These are phyloP conservation scores for Sparidentex hasta DNA, from an alignment of 2,797 vertebrate species.

Conservation along the genomic window DNA sequence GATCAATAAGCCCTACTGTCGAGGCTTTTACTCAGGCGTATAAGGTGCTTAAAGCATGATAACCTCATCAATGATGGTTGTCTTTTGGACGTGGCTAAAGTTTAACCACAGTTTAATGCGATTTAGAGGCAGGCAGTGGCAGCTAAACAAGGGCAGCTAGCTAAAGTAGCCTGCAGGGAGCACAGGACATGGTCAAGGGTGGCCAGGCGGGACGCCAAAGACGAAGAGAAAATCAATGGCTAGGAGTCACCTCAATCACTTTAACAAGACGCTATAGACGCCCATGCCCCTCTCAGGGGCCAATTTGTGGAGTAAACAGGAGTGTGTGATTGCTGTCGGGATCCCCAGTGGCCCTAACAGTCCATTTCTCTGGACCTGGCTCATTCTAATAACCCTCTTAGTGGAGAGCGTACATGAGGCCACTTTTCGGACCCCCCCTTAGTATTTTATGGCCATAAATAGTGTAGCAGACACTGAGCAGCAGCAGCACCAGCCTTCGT, in stretches of 20 bases:
- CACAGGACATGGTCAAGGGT: constrained; percentile 59
- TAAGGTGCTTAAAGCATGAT: constrained; percentile 55
- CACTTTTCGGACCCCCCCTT: constrained; percentile 38
- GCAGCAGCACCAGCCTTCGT: constrained; percentile 38
- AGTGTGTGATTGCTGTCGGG: constrained; percentile 75
- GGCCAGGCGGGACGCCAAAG: constrained; percentile 68
- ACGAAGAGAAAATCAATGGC: constrained; percentile 84
- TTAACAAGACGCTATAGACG: constrained; percentile 82
- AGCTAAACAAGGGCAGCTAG: constrained; percentile 33
- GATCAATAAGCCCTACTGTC: constrained; percentile 51
- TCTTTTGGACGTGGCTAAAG: constrained; percentile 53
- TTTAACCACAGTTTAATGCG: constrained; percentile 78
- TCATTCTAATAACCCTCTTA: constrained; percentile 80
- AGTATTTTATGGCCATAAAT: constrained; percentile 58
- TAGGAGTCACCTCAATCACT: constrained; percentile 86
- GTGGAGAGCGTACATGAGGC: constrained; percentile 47
- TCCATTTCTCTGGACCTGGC: constrained; percentile 74
- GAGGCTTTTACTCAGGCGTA: constrained; percentile 33
- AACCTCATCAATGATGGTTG: constrained; percentile 64
- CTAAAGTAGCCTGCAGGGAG: constrained; percentile 67
- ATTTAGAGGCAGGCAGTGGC: constrained; percentile 68
- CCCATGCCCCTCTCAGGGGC: constrained; percentile 81
- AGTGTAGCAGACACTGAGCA: constrained; percentile 33
- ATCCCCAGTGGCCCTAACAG: constrained; percentile 60
- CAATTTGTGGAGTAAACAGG: constrained; percentile 87